Conservation (phyloP, 2,797 vertebrate species). For the Enteromius afrohamiltoni region DNA sequence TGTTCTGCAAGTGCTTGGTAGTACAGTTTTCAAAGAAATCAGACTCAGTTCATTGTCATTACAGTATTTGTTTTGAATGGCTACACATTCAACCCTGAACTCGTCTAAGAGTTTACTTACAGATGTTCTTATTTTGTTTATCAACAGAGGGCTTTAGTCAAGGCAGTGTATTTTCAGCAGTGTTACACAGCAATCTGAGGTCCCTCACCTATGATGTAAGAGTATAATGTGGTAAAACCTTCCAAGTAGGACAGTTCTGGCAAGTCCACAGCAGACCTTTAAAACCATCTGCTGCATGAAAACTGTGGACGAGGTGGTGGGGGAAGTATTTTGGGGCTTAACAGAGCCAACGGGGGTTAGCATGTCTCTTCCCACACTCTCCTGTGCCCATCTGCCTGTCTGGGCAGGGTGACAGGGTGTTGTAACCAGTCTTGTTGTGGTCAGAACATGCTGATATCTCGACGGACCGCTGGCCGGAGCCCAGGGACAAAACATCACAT, state of each 20-base stretch:
- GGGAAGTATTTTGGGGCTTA: slow-evolving; percentile 40
- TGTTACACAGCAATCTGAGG: slow-evolving; percentile 31
- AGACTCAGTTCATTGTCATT: slow-evolving; percentile 5
- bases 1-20: neutral
- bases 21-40: slow-evolving; percentile 23
- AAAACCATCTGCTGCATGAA: slow-evolving; percentile 35
- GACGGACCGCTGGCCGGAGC: slow-evolving; percentile 40
- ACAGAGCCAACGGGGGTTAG: slow-evolving; percentile 34
- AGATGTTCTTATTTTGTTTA: slow-evolving; percentile 49
- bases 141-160: slow-evolving; percentile 52
- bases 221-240: slow-evolving; percentile 19
- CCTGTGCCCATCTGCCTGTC: slow-evolving; percentile 54
- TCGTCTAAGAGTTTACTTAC: slow-evolving; percentile 25
- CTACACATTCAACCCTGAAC: neutral
- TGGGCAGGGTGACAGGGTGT: slow-evolving; percentile 55
- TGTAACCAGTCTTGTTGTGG: slow-evolving; percentile 36
- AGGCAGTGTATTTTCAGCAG: slow-evolving; percentile 33
- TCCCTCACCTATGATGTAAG: slow-evolving; percentile 44
- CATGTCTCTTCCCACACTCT: slow-evolving; percentile 20
- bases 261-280: slow-evolving; percentile 24
- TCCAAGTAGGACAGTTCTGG: slow-evolving; percentile 51
- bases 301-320: neutral
- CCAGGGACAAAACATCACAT: slow-evolving; percentile 67
- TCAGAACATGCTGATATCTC: slow-evolving; percentile 35
- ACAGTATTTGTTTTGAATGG: neutral